A percentile compares a stretch with the other conserved stretches of the same genome.
phyloP scores from a whole-genome alignment of 1,140 invertebrate genomes.

The Steinernema feltiae region DNA sequence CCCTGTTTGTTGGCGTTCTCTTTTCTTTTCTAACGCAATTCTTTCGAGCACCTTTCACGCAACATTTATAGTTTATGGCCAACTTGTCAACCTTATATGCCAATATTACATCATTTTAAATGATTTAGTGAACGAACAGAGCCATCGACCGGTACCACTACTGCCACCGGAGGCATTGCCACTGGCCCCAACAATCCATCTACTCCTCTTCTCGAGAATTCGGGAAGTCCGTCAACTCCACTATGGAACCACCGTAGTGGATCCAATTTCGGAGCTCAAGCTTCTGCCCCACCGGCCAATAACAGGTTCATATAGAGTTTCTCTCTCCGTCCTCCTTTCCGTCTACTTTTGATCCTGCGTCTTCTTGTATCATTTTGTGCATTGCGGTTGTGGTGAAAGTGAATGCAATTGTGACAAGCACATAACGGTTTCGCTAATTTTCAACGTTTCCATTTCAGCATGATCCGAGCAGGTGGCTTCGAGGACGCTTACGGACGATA shows the following conservation, averaged over 20 bases:
- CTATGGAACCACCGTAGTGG: not conserved
- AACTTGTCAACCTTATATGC: too few relatives aligned
- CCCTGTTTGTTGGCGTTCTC: not conserved
- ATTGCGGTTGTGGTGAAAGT: not conserved
- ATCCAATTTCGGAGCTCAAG: not conserved
- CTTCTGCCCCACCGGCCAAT: not conserved
- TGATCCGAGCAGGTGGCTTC: not conserved
- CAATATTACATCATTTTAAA: not conserved
- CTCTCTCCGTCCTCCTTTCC: not conserved
- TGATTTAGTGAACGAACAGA: conserved; percentile 32
- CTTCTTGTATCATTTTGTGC: not conserved
- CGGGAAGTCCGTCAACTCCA: not conserved
- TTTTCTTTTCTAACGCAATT: not conserved
- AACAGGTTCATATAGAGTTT: conserved; percentile 16
- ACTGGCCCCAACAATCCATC: not conserved
- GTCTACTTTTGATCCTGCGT: not conserved
- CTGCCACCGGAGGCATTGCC: conserved; percentile 26
- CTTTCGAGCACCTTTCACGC: too few relatives aligned
- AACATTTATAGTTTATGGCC: too few relatives aligned
- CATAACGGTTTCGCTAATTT: not conserved
- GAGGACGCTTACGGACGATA: conserved; percentile 8
- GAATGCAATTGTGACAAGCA: not conserved
- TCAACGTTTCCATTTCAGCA: not conserved
- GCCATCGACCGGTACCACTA: conserved; percentile 37
- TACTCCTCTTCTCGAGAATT: conserved; percentile 5